A percentile compares a stretch with the other conserved stretches of the same genome.
Conservation (phyloP, 2,797 vertebrate genomes). For the Loris lydekkerianus region DNA sequence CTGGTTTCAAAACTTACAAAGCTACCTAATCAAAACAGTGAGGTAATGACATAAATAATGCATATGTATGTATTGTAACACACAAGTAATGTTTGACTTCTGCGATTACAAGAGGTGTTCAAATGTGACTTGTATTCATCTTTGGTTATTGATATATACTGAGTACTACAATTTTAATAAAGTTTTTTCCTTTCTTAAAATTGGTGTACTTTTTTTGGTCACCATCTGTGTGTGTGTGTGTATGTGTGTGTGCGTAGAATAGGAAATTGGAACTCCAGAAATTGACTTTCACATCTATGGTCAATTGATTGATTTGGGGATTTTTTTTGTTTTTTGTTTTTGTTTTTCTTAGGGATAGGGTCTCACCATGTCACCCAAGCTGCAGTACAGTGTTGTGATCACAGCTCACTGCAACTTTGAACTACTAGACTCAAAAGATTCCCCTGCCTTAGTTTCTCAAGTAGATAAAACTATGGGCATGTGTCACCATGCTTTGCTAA, state of each 20-base stretch:
- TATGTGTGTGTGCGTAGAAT: too few relatives aligned
- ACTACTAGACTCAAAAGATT: not conserved
- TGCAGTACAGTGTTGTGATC: not conserved
- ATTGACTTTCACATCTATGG: not conserved
- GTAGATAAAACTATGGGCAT: not conserved
- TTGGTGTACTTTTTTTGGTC: too few relatives aligned
- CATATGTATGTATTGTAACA: not conserved
- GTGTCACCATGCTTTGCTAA: not conserved
- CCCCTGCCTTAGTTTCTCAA: not conserved
- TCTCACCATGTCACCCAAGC: not conserved
- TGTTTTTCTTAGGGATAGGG: not conserved
- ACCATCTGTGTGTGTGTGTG: too few relatives aligned
- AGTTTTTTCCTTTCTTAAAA: too few relatives aligned
- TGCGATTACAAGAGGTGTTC: too few relatives aligned
- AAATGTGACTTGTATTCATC: too few relatives aligned
- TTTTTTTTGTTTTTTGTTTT: not conserved
- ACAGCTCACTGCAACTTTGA: not conserved
- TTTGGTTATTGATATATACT: too few relatives aligned
- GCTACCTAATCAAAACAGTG: not conserved
- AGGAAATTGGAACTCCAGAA: not conserved
- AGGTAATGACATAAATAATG: not conserved
- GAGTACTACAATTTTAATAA: too few relatives aligned
- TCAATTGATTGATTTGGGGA: not conserved
- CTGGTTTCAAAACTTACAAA: slow-evolving; percentile 26
- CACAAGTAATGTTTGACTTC: too few relatives aligned